These are phyloP conservation scores for Caenorhabditis auriculariae DNA, from an alignment of 2,888 invertebrate species.

Conservation along the genomic window DNA sequence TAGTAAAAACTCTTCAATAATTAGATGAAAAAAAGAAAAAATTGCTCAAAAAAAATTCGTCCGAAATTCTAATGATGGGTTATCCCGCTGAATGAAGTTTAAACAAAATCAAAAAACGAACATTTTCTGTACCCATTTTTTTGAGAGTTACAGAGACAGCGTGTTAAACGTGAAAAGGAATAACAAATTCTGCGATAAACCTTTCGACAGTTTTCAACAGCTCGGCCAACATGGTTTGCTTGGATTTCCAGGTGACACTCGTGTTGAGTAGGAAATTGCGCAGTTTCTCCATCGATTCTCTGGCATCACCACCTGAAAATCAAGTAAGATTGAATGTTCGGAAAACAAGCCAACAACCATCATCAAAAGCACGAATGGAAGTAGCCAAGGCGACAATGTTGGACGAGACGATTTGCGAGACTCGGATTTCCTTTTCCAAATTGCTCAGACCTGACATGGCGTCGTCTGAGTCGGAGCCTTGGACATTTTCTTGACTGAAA, in stretches of 20 bases:
- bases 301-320: slow-evolving; percentile 1
- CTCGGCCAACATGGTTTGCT: slow-evolving; percentile 26
- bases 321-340: background rate
- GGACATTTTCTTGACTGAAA: background rate
- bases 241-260: slow-evolving; percentile 31
- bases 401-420: slow-evolving; percentile 15
- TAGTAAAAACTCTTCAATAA: too few species aligned
- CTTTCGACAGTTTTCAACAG: slow-evolving; percentile 17
- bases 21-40: background rate
- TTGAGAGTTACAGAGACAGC: too few species aligned
- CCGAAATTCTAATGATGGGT: background rate
- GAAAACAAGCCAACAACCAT: background rate
- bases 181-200: too few species aligned
- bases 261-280: slow-evolving; percentile 5
- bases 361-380: slow-evolving; percentile 19
- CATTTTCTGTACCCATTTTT: too few species aligned
- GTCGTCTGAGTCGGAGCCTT: slow-evolving; percentile 22
- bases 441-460: slow-evolving; percentile 26
- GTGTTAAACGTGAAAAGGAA: too few species aligned
- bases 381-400: slow-evolving; percentile 26
- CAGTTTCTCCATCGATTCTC: background rate
- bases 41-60: background rate
- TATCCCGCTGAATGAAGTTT: too few species aligned
- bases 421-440: slow-evolving; percentile 31
- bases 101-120: too few species aligned